phyloP scores from a whole-genome alignment of 2,113 vertebrate genomes.

The Saccopteryx leptura region DNA sequence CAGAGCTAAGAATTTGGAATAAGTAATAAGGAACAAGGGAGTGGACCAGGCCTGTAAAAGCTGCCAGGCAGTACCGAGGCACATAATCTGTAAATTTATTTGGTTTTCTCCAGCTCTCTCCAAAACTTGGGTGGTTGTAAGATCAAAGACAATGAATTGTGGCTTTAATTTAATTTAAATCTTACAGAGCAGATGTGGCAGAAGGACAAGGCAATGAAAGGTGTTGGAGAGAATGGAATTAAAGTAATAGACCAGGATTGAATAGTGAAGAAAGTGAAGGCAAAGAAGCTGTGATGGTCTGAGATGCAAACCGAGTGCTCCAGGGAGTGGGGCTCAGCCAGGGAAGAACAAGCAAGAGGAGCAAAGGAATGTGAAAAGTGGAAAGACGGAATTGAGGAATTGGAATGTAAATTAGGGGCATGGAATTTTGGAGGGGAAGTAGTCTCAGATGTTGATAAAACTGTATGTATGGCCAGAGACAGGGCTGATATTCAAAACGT shows the following conservation, averaged over 20 bases:
- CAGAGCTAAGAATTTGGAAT: slow-evolving; percentile 14
- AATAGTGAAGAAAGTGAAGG: background rate
- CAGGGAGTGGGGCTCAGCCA: background rate
- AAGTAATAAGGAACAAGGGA: background rate
- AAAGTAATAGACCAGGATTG: background rate
- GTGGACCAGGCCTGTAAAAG: slow-evolving; percentile 24
- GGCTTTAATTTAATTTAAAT: slow-evolving; percentile 68
- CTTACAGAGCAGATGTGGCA: slow-evolving; percentile 51
- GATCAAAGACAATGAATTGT: slow-evolving; percentile 58
- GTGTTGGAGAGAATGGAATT: background rate
- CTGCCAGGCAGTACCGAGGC: background rate
- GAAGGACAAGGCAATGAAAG: slow-evolving; percentile 19
- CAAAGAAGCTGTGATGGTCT: background rate
- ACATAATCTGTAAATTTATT: background rate
- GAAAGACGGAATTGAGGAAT: background rate
- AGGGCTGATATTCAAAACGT: background rate
- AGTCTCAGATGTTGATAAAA: background rate
- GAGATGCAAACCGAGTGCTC: background rate
- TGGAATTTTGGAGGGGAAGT: background rate
- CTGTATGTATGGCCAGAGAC: no score
- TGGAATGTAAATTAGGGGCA: background rate
- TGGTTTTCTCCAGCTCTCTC: slow-evolving; percentile 60
- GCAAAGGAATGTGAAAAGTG: background rate
- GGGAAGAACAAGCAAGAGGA: background rate
- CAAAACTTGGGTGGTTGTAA: slow-evolving; percentile 49